Percentiles rank a stretch among this genome's conserved stretches.
These are phyloP conservation scores for Lobophora halterata DNA, from an alignment of 2,888 invertebrate species.

Conservation along the genomic window DNA sequence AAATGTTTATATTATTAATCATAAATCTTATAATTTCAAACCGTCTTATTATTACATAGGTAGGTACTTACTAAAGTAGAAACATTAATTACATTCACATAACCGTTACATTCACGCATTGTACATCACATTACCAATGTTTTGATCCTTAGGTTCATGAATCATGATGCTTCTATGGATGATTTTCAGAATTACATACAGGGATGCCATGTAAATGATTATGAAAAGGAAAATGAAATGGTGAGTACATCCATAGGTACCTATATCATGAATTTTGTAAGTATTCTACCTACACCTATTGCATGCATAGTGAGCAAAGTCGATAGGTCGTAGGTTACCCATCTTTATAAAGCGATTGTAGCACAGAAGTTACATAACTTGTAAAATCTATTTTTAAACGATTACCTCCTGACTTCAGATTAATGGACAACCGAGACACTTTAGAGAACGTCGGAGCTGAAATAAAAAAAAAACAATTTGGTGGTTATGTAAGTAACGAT, in stretches of 20 bases:
- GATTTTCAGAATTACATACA: constrained; percentile 40
- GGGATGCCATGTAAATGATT: constrained; percentile 22
- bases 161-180: constrained; percentile 36
- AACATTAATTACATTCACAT: too few relatives aligned
- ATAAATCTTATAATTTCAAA: constrained; percentile 26
- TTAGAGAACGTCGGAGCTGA: constrained; percentile 81
- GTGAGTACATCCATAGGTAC: constrained; percentile 20
- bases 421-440: constrained; percentile 80
- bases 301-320: constrained; percentile 1
- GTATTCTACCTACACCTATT: background rate
- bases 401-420: constrained; percentile 80
- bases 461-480: constrained; percentile 46
- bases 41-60: too few relatives aligned
- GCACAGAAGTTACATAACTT: constrained; percentile 65
- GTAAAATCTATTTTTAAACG: constrained; percentile 81
- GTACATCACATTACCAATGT: background rate
- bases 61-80: too few relatives aligned
- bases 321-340: constrained; percentile 29
- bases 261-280: background rate
- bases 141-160: constrained; percentile 19
- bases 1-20: constrained; percentile 30
- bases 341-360: constrained; percentile 63
- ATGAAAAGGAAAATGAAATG: constrained; percentile 8
- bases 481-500: constrained; percentile 4
- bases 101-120: too few relatives aligned